Conservation (phyloP, 2,113 vertebrate species). For the Anarrhichthys ocellatus region DNA sequence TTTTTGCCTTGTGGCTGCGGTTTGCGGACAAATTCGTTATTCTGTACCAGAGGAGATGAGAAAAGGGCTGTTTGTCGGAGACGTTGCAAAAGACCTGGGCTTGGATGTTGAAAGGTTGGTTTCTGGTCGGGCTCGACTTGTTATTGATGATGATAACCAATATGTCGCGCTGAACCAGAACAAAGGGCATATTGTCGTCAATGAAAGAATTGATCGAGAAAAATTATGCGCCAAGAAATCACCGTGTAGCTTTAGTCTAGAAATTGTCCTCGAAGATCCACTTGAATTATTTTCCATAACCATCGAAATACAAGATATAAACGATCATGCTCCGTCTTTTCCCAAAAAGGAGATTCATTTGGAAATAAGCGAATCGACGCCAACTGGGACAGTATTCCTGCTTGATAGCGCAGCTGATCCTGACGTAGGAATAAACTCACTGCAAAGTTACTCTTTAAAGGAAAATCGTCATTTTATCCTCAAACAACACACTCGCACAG, state of each 20-base stretch:
- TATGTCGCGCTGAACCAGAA: slow-evolving; percentile 44
- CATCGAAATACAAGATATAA: slow-evolving; percentile 71
- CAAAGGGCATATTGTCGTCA: slow-evolving; percentile 69
- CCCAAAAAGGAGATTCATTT: slow-evolving; percentile 19
- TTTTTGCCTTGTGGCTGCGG: slow-evolving; percentile 47
- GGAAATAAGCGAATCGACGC: slow-evolving; percentile 71
- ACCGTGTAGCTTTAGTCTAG: slow-evolving; percentile 68
- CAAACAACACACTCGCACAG: slow-evolving; percentile 63
- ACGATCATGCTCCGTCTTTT: slow-evolving; percentile 65
- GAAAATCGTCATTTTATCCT: slow-evolving; percentile 76
- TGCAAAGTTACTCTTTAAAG: slow-evolving; percentile 76
- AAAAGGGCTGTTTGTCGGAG: slow-evolving; percentile 81
- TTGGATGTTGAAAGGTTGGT: slow-evolving; percentile 81
- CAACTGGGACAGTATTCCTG: not conserved
- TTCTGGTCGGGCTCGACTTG: slow-evolving; percentile 79
- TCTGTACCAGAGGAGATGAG: slow-evolving; percentile 86
- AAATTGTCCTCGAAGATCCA: slow-evolving; percentile 75
- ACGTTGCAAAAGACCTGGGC: slow-evolving; percentile 84
- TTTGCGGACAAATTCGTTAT: slow-evolving; percentile 79
- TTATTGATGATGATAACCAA: slow-evolving; percentile 73
- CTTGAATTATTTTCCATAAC: slow-evolving; percentile 58
- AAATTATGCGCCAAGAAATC: slow-evolving; percentile 14
- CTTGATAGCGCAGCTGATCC: slow-evolving; percentile 73
- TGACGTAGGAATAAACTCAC: slow-evolving; percentile 73
- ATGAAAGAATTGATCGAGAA: slow-evolving; percentile 73